A percentile compares a stretch with the other conserved stretches of the same genome.
Evolutionary conservation across 2,888 invertebrate genomes (phyloP).

Genomic region (Caenorhabditis virilis): DNA sequence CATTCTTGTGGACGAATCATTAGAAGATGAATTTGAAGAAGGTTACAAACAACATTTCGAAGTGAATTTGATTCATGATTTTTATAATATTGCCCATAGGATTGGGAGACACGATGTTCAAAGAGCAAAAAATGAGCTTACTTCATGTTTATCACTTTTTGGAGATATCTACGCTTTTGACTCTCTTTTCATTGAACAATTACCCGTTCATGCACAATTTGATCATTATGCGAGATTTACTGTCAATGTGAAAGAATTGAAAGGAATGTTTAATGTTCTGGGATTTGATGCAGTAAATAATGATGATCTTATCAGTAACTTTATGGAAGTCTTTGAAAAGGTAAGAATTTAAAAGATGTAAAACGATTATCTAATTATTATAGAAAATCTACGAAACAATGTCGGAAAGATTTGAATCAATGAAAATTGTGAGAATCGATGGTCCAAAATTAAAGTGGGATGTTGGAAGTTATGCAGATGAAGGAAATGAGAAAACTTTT

Average conservation of each 20-base stretch:
- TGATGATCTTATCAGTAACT: background rate
- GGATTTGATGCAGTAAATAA: constrained; percentile 4
- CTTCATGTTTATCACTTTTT: constrained; percentile 14
- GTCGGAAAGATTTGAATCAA: constrained; percentile 33
- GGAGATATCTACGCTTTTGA: constrained; percentile 35
- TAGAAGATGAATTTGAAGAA: constrained; percentile 11
- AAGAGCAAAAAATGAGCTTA: constrained; percentile 10
- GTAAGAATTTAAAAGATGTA: constrained; percentile 1
- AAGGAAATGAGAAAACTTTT: constrained; percentile 8
- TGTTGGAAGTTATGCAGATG: background rate
- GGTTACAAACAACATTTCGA: constrained; percentile 16
- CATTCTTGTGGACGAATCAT: constrained; percentile 6
- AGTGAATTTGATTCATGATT: constrained; percentile 16
- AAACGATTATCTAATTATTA: constrained; percentile 11
- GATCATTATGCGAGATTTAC: constrained; percentile 18
- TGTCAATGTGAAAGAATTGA: background rate
- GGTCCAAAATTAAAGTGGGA: background rate
- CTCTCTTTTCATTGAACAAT: constrained; percentile 25
- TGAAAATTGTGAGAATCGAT: constrained; percentile 11
- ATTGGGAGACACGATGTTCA: constrained; percentile 17
- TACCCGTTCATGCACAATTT: constrained; percentile 14
- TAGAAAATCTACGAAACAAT: constrained; percentile 28
- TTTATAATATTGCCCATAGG: constrained; percentile 15
- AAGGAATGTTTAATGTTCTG: background rate
- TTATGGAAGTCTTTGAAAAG: constrained; percentile 6